Evolutionary conservation across 1,140 invertebrate genomes (phyloP).

Genomic region (Notospermus geniculatus): DNA sequence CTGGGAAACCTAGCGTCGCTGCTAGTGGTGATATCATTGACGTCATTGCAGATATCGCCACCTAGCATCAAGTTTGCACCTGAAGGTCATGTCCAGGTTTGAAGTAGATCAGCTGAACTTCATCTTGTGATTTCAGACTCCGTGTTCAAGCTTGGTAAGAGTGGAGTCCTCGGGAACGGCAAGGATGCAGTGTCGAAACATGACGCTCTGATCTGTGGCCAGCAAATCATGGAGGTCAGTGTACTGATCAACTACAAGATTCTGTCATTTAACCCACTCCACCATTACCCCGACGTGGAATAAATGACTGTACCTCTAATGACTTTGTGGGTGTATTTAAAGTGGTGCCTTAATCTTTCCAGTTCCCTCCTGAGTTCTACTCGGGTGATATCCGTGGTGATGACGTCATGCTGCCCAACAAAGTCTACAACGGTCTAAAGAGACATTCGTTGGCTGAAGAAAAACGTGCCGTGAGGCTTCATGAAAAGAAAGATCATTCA

Average conservation of each 20-base stretch:
- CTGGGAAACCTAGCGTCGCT: too few relatives aligned
- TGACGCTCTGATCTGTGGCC: slow-evolving; percentile 80
- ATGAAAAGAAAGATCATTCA: slow-evolving; percentile 78
- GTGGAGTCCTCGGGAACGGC: slow-evolving; percentile 62
- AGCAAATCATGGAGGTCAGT: slow-evolving; percentile 73
- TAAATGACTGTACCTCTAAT: too few relatives aligned
- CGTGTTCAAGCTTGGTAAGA: slow-evolving; percentile 28
- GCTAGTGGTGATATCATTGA: too few relatives aligned
- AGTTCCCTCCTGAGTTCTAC: slow-evolving; percentile 57
- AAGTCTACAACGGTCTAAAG: slow-evolving; percentile 73
- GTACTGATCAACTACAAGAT: too few relatives aligned
- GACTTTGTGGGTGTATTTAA: too few relatives aligned
- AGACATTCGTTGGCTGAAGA: slow-evolving; percentile 63
- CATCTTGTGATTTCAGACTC: slow-evolving; percentile 9
- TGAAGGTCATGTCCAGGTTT: too few relatives aligned
- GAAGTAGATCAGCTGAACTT: neutral
- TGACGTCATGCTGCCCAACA: slow-evolving; percentile 85
- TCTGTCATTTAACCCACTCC: too few relatives aligned
- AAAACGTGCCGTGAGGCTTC: slow-evolving; percentile 62
- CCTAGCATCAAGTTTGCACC: too few relatives aligned
- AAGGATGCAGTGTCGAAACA: slow-evolving; percentile 90
- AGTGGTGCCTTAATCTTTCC: slow-evolving; percentile 20
- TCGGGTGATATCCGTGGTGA: slow-evolving; percentile 69
- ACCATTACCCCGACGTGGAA: too few relatives aligned
- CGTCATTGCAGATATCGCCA: too few relatives aligned